Evolutionary conservation across 2,888 invertebrate species (phyloP), one percentile per base, ranked within the genome.

Genomic region (Hirtodrosophila trivittata): DNA sequence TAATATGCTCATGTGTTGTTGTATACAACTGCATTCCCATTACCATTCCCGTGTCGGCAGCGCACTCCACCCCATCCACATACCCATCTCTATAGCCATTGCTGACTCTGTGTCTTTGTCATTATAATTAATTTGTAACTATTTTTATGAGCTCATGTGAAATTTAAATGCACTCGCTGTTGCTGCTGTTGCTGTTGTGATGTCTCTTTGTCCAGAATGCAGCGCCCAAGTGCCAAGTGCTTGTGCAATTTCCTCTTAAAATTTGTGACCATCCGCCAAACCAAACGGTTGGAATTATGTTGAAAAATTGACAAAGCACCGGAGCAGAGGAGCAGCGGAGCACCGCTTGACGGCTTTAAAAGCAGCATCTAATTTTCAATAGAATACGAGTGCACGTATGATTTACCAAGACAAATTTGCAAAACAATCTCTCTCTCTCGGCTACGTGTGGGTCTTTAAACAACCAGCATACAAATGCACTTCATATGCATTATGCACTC

Each of bases 101-200:
- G 18, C n/a, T 50, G 55, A n/a, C n/a, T 46, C 60, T 59, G 49
- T 47, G 43, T 76, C 57, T 84, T 81, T 80, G 80, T 75, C 81
- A 87, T 87, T 87, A 81, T 81, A 81, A 81, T 87, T 82, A 82
- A 82, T 82, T 82, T 87, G 86, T 87, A 85, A 82, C 83, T 85
- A 82, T 86, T 87, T 81, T 85, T 81, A 85, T 81, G 80, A 86
- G 85, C 80, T 80, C 87, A 80, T 86, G 85, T 69, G 78, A 84
- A 80, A 86, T 80, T 80, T 80, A 78, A 86, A 86, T 84, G 74
- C 77, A 86, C 56, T 69, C 33, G 33, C 52, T n/a, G 13, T 12
- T 54, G 70, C 47, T 35, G 26, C 38, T 1, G 42, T 28, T 14
- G n/a, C 55, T 33, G 18, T 13, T 39, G 33, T 10, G 30, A 30